Conservation (phyloP, 2,888 invertebrate genomes). For the Bibio marci region DNA sequence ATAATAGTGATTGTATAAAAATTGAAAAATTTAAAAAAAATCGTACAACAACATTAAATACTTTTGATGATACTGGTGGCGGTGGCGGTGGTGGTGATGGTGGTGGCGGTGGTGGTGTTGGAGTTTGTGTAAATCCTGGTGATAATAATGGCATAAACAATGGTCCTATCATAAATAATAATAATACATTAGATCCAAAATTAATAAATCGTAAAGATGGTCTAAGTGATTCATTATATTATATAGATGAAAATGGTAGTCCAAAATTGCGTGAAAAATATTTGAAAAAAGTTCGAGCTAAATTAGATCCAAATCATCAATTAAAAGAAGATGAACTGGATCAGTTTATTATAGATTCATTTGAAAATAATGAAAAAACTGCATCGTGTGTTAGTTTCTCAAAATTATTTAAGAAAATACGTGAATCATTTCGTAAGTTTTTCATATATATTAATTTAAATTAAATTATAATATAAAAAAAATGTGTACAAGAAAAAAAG, state of each 20-base stretch:
- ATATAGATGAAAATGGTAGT: conserved; percentile 28
- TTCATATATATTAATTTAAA: conserved; percentile 19
- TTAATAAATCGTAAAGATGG: conserved; percentile 28
- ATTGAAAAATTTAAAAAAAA: no score
- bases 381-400: conserved; percentile 27
- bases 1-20: no score
- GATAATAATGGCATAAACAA: neutral
- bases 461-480: no score
- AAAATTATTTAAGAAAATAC: conserved; percentile 14
- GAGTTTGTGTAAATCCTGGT: no score
- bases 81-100: no score
- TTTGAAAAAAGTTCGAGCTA: conserved; percentile 17
- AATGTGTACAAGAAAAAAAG: no score
- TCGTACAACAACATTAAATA: no score
- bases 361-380: conserved; percentile 12
- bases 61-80: no score
- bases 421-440: conserved; percentile 13
- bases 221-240: conserved; percentile 27
- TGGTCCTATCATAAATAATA: conserved; percentile 7
- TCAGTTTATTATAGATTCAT: no score
- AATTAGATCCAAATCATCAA: conserved; percentile 16
- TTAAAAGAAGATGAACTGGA: conserved; percentile 10
- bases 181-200: conserved; percentile 18
- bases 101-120: no score
- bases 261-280: conserved; percentile 21